Evolutionary conservation across 2,797 vertebrate species (phyloP), one percentile per base, ranked within the genome.

Genomic region (Hephaestus fuliginosus): DNA sequence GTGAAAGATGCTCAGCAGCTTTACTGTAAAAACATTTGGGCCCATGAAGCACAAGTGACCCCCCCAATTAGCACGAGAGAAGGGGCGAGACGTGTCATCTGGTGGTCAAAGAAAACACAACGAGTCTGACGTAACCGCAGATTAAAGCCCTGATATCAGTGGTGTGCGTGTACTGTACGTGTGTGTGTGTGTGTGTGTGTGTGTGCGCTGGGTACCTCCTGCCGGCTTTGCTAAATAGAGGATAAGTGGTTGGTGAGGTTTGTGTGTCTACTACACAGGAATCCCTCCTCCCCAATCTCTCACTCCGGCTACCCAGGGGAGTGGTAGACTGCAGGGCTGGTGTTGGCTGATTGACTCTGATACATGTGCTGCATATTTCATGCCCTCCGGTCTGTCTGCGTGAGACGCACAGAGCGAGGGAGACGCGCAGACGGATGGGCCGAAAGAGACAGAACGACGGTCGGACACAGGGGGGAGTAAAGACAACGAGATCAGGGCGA

Each of bases 181-280:
- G 67, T 74, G 66, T 63, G 68, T 55, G 41, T 67, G 72, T 64
- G 18, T 58, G 48, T 60, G 75, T 46, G 56, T 65, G 57, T 77
- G 81, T 63, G 74, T 22, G 69, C 4, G 36, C 36, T 62, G 56
- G 43, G 52, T 55, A 60, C 85, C 84, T 86, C 90, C 85, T 85
- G 89, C 83, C 79, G 80, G 82, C 77, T 70, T 86, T 83, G 90
- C 93, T 95, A 93, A 94, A 94, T 76, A 91, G 87, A 88, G 89
- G 92, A 92, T 94, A 95, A 95, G 90, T 92, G 94, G 88, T 88
- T 90, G 87, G 85, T 85, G 87, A 92, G 94, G 92, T 85, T 90
- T 91, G 90, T 87, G 81, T 83, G 88, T 82, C 86, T 84, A 81
- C 88, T 88, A 84, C 84, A 74, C 74, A 87, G 89, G 91, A 90